These are phyloP conservation scores for Eupithecia abbreviata DNA, from an alignment of 2,888 invertebrate species.

Conservation along the genomic window DNA sequence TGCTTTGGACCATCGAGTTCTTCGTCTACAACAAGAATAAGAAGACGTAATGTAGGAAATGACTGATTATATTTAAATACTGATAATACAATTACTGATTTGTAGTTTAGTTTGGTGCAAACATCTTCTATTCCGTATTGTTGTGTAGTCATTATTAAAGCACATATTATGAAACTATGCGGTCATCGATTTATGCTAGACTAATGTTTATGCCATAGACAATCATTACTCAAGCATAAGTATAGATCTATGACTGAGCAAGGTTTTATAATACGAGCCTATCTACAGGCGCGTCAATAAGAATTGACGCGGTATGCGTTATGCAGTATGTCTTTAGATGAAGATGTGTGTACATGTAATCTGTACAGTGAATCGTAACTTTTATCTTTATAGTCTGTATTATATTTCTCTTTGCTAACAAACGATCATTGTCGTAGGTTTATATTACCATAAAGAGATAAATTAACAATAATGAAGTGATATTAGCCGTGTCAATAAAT, in stretches of 20 bases:
- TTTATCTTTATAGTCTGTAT: background rate
- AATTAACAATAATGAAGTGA: background rate
- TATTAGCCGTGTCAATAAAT: background rate
- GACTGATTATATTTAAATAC: slow-evolving; percentile 22
- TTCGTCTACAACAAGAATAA: slow-evolving; percentile 58
- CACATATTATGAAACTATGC: no score
- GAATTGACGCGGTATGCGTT: background rate
- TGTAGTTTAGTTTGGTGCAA: background rate
- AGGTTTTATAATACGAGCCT: background rate
- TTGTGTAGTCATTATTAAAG: background rate
- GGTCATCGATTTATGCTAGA: no score
- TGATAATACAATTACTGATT: background rate
- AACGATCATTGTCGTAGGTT: background rate
- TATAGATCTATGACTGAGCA: no score
- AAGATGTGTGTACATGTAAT: background rate
- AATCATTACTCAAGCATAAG: no score
- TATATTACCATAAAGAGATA: background rate
- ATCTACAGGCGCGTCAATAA: background rate
- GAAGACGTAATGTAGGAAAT: slow-evolving; percentile 31
- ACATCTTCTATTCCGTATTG: background rate
- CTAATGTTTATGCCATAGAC: no score
- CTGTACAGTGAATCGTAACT: background rate
- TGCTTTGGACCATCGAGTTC: slow-evolving; percentile 87
- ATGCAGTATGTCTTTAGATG: background rate
- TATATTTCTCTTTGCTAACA: background rate